Percentiles rank a stretch among this genome's conserved stretches.
phyloP scores from a whole-genome alignment of 92 coral and sea anemone genomes.

The Umimayanthus kanabou region DNA sequence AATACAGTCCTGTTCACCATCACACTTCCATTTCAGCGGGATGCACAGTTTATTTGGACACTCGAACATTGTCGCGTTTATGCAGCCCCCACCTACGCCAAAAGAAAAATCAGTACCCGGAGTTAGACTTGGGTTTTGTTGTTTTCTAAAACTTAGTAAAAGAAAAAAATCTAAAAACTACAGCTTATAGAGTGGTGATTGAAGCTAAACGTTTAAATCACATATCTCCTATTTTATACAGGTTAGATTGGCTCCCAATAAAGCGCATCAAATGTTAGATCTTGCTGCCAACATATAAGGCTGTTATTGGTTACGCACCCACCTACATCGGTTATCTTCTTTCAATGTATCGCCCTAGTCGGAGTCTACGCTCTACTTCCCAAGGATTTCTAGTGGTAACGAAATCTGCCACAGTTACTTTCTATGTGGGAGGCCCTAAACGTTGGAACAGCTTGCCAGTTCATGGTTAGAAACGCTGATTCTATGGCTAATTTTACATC shows the following conservation, averaged over 20 bases:
- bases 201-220: too few species aligned
- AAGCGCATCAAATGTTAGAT: slow-evolving; percentile 13
- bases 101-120: neutral
- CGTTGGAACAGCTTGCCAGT: too few species aligned
- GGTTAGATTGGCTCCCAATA: too few species aligned
- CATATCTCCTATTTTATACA: too few species aligned
- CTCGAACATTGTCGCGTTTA: neutral
- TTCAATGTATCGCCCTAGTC: neutral
- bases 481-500: too few species aligned
- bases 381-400: neutral
- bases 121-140: neutral
- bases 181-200: too few species aligned
- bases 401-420: too few species aligned
- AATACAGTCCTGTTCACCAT: neutral
- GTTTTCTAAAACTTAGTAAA: too few species aligned
- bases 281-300: slow-evolving; percentile 14
- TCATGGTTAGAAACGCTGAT: too few species aligned
- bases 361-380: slow-evolving; percentile 11
- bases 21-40: neutral
- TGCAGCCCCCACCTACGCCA: neutral
- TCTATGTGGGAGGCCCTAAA: too few species aligned
- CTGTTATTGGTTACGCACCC: slow-evolving; percentile 15
- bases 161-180: too few species aligned
- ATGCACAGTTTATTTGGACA: neutral
- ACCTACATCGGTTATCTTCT: slow-evolving; percentile 8